Evolutionary conservation across 2,888 invertebrate genomes (phyloP), one percentile per base, ranked within the genome.

Genomic region (Pyralis farinalis): DNA sequence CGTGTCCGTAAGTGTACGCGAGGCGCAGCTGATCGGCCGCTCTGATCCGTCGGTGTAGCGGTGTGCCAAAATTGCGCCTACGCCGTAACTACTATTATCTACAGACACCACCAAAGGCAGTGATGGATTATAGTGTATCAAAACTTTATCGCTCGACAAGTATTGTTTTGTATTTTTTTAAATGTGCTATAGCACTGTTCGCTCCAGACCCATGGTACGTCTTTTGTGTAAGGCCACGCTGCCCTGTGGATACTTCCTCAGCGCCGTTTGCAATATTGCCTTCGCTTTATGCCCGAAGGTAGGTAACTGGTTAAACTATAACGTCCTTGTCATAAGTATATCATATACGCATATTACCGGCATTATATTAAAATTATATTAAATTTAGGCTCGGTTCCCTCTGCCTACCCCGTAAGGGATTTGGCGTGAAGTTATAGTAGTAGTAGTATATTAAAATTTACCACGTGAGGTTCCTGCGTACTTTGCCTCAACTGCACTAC

Each of bases 1-100:
- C n/a, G n/a, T n/a, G 16, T 5, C 16, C 32, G 3, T 32, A 4
- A 35, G 32, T 7, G 30, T 27, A 12, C 36, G 36, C n/a, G 36
- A 31, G 9, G 35, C 36, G 20, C 34, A 40, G 3, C 34, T 22
- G 3, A 40, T 10, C 5, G 30, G 40, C 1, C 34, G 29, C 25
- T 34, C 40, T 5, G 34, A 9, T 8, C 32, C 32, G 3, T 20
- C 32, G 1, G 16, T 5, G 5, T 20, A 93, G 93, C 55, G 94
- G 94, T 0, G 71, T 95, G n/a, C 93, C 93, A 1, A 75, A 35
- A 94, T 93, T 69, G 91, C 94, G 0, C 92, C 93, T 0, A 82
- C 91, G 0, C 74, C 95, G 20, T 90, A 16, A 12, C 16, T 16
- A n/a, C 20, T 32, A 4, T 9, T 20, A n/a, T 32, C 32, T 1